Percentiles rank a stretch among this genome's conserved stretches.
Conservation (phyloP, 2,113 vertebrate genomes). For the Thunnus maccoyii region DNA sequence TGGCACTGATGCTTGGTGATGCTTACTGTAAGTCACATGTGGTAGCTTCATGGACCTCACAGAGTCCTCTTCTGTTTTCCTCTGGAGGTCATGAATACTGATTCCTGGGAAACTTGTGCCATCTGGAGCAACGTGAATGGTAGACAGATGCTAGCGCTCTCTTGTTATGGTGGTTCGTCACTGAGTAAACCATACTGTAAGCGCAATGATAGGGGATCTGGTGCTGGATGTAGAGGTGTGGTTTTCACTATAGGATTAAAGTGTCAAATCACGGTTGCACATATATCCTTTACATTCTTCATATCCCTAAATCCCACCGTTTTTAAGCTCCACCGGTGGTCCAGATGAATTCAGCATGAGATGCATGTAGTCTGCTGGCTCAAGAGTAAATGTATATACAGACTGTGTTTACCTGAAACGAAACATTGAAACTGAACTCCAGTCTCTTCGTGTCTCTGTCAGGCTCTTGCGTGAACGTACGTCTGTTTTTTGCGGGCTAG, state of each 20-base stretch:
- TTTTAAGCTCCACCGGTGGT: constrained; percentile 38
- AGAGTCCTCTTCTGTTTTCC: neutral
- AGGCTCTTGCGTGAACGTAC: constrained; percentile 14
- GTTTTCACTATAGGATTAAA: constrained; percentile 11
- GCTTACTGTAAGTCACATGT: neutral
- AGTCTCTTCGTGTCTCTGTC: constrained; percentile 14
- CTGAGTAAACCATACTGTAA: neutral
- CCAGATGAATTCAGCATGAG: constrained; percentile 20
- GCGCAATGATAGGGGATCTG: neutral
- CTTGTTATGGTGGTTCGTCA: constrained; percentile 4
- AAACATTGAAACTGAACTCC: constrained; percentile 16
- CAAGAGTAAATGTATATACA: constrained; percentile 32
- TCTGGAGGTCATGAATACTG: neutral
- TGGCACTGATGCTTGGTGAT: neutral
- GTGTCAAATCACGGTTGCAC: neutral
- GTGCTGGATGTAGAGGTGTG: neutral
- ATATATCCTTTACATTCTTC: constrained; percentile 21
- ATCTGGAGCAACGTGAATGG: constrained; percentile 6
- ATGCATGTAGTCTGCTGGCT: constrained; percentile 10
- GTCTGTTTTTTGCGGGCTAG: constrained; percentile 30
- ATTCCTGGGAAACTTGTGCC: neutral
- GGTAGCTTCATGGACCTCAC: constrained; percentile 13
- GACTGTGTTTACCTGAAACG: constrained; percentile 45
- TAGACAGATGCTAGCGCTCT: constrained; percentile 9
- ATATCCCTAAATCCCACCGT: neutral